phyloP scores from a whole-genome alignment of 1,140 invertebrate species.

The Drosophila oshimai region DNA sequence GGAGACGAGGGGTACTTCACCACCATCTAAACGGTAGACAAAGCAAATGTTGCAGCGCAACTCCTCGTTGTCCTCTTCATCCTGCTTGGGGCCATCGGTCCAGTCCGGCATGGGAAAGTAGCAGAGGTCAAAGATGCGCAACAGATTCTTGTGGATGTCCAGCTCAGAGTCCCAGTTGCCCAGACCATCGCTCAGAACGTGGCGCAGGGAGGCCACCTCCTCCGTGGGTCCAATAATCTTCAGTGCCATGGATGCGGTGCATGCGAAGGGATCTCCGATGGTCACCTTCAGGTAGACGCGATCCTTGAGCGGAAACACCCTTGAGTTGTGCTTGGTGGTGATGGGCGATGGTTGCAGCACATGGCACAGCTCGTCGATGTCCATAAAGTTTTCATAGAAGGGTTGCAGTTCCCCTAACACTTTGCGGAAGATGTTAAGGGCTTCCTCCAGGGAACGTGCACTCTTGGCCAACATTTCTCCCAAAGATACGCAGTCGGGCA shows the following conservation, averaged over 20 bases:
- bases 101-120: conserved; percentile 71
- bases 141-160: conserved; percentile 73
- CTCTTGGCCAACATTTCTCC: conserved; percentile 41
- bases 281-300: conserved; percentile 63
- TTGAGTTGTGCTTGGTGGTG: conserved; percentile 63
- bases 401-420: conserved; percentile 62
- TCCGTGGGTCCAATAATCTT: conserved; percentile 73
- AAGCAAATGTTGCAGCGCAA: conserved; percentile 76
- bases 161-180: conserved; percentile 71
- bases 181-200: conserved; percentile 63
- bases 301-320: conserved; percentile 66
- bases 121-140: conserved; percentile 74
- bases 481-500: conserved; percentile 57
- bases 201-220: conserved; percentile 59
- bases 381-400: conserved; percentile 67
- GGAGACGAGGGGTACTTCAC: conserved; percentile 70
- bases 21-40: conserved; percentile 59
- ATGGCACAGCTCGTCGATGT: conserved; percentile 76
- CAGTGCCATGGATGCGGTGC: conserved; percentile 53
- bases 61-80: conserved; percentile 21
- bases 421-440: conserved; percentile 50
- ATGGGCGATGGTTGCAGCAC: conserved; percentile 64
- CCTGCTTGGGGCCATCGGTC: conserved; percentile 2
- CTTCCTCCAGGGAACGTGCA: conserved; percentile 15
- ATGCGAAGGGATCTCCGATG: conserved; percentile 62